Base-by-base conservation (phyloP, 2,797 vertebrate species). In the Fistularia commersonii region DNA sequence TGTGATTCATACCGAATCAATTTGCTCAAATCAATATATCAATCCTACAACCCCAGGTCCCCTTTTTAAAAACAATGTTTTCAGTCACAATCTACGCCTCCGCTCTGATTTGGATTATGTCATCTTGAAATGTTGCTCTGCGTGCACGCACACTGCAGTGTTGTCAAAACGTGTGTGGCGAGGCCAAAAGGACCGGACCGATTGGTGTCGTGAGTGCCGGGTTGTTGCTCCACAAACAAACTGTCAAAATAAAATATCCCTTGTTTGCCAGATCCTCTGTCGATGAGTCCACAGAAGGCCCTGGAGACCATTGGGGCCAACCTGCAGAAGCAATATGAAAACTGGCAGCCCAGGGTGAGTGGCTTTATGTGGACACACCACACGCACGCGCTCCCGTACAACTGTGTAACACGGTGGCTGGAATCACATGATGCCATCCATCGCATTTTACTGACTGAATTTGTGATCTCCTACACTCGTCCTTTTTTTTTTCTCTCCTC, bases 261-360 rank as follows among this genome's bases (percentile, higher is more conserved):
- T 1, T 54, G n/a, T 72, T 57, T 60, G 40, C 45, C 83, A 99
- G 97, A 99, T 90, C 97, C 97, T 61, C 88, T 99, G 74, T 98
- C 96, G 0, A 98, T 97, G 96, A 97, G 96, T 52, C 96, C 96
- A 10, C 97, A 99, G 82, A 99, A 99, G 72, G 96, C 96, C 66
- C 87, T 99, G 87, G 97, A 99, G 85, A 97, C 95, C 51, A 99
- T 99, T 0, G 96, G 97, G 48, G 95, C 94, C 14, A 99, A 95
- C 70, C 82, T 99, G 39, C 97, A 99, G 90, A 99, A 99, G 85
- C 97, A 99, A 76, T 99, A 99, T 1, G 97, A 99, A 73, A 98
- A 96, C 88, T 99, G 97, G 97, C 96, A 98, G 80, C 96, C 96
- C 9, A 74, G 95, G 90, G 96, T 98, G 80, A 96, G 94, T 80